Base-by-base conservation (phyloP, 1,140 invertebrate species). In the Listronotus bonariensis region DNA sequence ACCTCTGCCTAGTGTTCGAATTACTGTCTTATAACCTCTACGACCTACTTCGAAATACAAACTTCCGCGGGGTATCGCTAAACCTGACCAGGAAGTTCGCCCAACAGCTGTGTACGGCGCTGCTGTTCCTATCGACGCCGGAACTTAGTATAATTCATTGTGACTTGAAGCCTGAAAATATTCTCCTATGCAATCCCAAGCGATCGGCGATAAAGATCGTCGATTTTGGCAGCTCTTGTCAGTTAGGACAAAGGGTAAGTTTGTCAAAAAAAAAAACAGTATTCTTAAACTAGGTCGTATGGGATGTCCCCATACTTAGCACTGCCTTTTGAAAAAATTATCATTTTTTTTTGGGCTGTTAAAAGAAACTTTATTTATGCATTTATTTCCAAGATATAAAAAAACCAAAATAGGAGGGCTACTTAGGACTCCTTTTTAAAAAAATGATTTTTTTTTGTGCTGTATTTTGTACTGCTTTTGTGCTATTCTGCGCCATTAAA, bases 121-220 rank as follows among this genome's bases (percentile, higher is more conserved):
- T 99, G 76, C 86, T 98, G 81, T 99, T 99, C 87, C 89, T 99
- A 77, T 96, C 96, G 79, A 95, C 94, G 77, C 96, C 96, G 72
- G 96, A 99, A 88, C 86, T 99, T 82, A 97, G 96, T 86, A 98
- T 99, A 82, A 99, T 99, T 83, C 98, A 99, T 85, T 99, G 97
- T 90, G 97, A 99, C 89, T 87, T 99, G 81, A 99, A 99, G 82
- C 98, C 98, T 70, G 98, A 99, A 84, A 99, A 99, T 84, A 99
- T 99, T 80, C 87, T 99, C 74, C 86, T 99, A 78, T 99, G 97
- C 86, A 99, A 99, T 86, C 96, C 97, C 48, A 99, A 99, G 82
- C 86, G 96, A 80, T 98, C 93, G 80, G 96, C 97, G 73, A 99
- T 99, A 81, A 99, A 99, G 86, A 99, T 99, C 81, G 95, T 99